These are phyloP conservation scores for Dendroctonus ponderosae DNA, from an alignment of 1,140 invertebrate genomes.

Conservation along the genomic window DNA sequence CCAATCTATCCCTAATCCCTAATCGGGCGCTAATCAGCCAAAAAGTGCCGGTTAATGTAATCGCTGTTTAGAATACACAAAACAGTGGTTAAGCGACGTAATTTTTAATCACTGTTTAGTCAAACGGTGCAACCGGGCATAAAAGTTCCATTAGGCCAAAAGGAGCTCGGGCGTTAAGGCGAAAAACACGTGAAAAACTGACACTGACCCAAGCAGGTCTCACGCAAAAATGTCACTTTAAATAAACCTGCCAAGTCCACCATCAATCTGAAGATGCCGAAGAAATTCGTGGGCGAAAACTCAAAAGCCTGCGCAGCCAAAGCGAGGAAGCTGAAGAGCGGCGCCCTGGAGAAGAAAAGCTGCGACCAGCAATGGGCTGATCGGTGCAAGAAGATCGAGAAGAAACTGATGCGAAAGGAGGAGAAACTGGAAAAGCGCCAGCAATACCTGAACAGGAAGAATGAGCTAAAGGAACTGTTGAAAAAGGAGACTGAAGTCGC, in stretches of 20 bases:
- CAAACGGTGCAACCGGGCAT: no score
- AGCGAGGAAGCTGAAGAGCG: slow-evolving; percentile 75
- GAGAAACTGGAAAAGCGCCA: slow-evolving; percentile 83
- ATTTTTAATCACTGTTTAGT: no score
- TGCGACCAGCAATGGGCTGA: slow-evolving; percentile 85
- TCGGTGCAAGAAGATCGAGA: slow-evolving; percentile 83
- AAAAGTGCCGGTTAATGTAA: no score
- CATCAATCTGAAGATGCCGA: slow-evolving; percentile 70
- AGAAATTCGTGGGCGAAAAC: slow-evolving; percentile 78
- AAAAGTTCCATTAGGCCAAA: slow-evolving; percentile 5
- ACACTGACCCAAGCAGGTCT: background rate
- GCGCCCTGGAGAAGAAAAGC: slow-evolving; percentile 66
- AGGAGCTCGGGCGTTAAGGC: background rate
- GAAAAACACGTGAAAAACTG: no score
- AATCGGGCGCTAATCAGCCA: no score
- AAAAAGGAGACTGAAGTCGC: slow-evolving; percentile 79
- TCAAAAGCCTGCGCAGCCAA: slow-evolving; percentile 84
- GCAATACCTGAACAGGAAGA: slow-evolving; percentile 84
- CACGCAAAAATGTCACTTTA: background rate
- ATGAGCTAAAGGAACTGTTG: slow-evolving; percentile 78
- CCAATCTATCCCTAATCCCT: no score
- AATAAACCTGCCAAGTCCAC: background rate
- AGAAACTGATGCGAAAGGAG: slow-evolving; percentile 90
- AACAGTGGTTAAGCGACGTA: no score
- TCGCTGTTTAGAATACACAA: no score